Evolutionary conservation across 2,113 vertebrate genomes (phyloP), one percentile per base, ranked within the genome.

Genomic region (Alligator sinensis): DNA sequence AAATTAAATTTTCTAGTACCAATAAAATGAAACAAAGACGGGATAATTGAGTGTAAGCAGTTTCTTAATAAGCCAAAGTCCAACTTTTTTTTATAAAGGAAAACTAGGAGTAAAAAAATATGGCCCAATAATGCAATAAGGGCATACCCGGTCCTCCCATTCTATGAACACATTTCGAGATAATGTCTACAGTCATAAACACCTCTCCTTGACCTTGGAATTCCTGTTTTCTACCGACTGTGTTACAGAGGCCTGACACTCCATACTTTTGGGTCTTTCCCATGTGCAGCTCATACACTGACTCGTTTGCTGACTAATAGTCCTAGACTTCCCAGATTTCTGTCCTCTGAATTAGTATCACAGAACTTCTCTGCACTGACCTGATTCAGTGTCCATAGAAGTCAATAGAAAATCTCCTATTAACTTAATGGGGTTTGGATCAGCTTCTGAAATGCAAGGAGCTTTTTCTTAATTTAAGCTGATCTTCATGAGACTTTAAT

Each of bases 41-140:
- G 30, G 84, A 83, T 92, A 91, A 94, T 63, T 94, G 82, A 77
- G 28, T 90, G 78, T 90, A 81, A 94, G 86, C 83, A 90, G 78
- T 90, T 86, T 92, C 81, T 88, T 16, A 2, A 60, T 95, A 90
- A 93, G 90, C 90, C 16, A 78, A 95, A 88, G 80, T 88, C 80
- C 80, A 88, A 85, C 84, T 30, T 78, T 78, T 17, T 9, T 94
- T 78, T 34, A 66, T 63, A 91, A 87, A 95, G 89, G 84, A 86
- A 94, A 94, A 86, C 86, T 90, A 96, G 83, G 83, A 95, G 86
- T 92, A 90, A 86, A 88, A 94, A 91, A 93, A 94, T 78, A 76
- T 54, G 15, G 68, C 87, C 82, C 94, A 91, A 87, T 81, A 68
- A 70, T 87, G 79, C 57, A 95, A n/a, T 88, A 93, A 80, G 66